Base-by-base conservation (phyloP, 2,888 invertebrate species). In the Agrilus cyanescens region DNA sequence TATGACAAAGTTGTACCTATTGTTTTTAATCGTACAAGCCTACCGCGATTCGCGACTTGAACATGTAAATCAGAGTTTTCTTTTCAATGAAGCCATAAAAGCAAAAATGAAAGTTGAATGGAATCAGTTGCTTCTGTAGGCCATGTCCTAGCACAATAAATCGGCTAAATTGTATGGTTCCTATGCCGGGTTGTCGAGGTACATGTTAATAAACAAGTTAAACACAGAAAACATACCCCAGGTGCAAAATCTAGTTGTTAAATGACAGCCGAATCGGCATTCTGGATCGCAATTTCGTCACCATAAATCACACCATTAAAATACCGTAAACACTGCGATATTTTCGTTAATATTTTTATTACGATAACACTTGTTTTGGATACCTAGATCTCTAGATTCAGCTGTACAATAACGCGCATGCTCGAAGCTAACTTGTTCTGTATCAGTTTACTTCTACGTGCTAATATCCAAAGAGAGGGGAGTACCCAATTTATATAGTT, bases 281-380 rank as follows among this genome's bases (percentile, higher is more conserved):
- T 30, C 38, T 37, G 40, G 18, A 25, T 25, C 8, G 25, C 10
- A 46, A 43, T 47, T 34, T 29, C 44, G 31, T 44, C 43, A 44
- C 44, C 40, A 41, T 40, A 15, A 38, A 40, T 43, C 44, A 46
- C 41, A 43, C 40, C 42, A 43, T 41, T 37, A 38, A 44, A 50
- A 49, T 49, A 46, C 37, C 52, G 49, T 46, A 42, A 13, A 7
- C 43, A 46, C 40, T 47, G 44, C 38, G 37, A 38, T 46, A 41
- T 38, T 40, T 40, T 41, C 38, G 40, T 7, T 44, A 40, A 36
- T 42, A 46, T 51, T 44, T 50, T 54, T 57, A 54, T 54, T 51
- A 52, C 54, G 53, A 55, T 54, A 56, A 55, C 61, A 61, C 61
- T 63, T 63, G 63, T 63, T 63, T 63, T 63, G 63, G 58, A 57